A percentile compares a stretch with the other conserved stretches of the same genome.
Conservation (phyloP, 1,140 invertebrate genomes). For the Bicyclus anynana region DNA sequence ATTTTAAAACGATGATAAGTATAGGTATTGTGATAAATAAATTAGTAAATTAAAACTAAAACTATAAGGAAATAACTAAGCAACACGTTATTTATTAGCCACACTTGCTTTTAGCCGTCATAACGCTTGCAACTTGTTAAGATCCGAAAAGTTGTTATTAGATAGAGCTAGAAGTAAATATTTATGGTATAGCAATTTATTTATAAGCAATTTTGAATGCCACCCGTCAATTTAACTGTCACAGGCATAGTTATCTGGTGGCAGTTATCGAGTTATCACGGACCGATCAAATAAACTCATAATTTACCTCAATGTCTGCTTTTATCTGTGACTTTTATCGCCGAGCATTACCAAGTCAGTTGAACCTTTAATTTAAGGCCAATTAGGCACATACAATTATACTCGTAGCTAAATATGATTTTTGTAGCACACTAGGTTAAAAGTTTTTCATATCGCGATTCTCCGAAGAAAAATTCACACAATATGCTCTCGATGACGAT, state of each 20-base stretch:
- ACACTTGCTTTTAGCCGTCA: neutral
- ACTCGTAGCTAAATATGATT: conserved; percentile 13
- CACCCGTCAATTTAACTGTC: conserved; percentile 8
- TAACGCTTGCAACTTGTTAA: conserved; percentile 1
- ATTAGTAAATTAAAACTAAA: no score
- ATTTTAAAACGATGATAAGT: no score
- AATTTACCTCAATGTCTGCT: conserved; percentile 14
- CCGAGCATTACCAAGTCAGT: conserved; percentile 15
- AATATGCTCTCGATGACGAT: no score
- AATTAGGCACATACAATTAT: no score
- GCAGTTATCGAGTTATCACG: conserved; percentile 19
- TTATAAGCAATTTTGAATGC: conserved; percentile 2
- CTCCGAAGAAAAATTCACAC: no score
- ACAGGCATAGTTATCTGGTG: conserved; percentile 9
- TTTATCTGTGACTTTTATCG: conserved; percentile 18
- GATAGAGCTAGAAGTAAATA: neutral
- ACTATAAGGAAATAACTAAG: no score
- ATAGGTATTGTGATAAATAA: no score
- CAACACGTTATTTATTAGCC: neutral
- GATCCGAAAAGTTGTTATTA: neutral
- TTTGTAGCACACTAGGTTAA: no score
- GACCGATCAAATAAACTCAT: conserved; percentile 11
- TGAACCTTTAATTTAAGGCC: conserved; percentile 7
- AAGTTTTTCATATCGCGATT: no score
- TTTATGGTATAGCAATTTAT: neutral